phyloP scores from a whole-genome alignment of 2,888 invertebrate species.

The Cylloceria caligata region DNA sequence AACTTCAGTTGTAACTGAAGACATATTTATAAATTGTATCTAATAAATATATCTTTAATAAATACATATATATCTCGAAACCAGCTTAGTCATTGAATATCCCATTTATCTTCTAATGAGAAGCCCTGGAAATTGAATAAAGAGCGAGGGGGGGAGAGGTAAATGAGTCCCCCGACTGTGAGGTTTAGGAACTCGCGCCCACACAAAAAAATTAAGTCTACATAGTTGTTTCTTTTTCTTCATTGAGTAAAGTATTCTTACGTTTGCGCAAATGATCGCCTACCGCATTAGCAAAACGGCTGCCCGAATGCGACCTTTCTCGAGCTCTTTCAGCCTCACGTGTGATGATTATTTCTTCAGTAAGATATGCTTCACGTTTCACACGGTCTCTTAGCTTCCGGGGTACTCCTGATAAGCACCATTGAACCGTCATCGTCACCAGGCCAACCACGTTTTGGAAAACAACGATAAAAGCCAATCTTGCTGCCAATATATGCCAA shows the following conservation, averaged over 20 bases:
- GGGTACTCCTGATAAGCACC: constrained; percentile 92
- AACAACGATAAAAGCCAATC: constrained; percentile 94
- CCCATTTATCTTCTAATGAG: not conserved
- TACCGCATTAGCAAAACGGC: constrained; percentile 64
- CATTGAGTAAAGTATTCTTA: constrained; percentile 35
- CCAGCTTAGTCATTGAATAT: not conserved
- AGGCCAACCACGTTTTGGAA: constrained; percentile 91
- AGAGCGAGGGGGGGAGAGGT: no score
- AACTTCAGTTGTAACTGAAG: not conserved
- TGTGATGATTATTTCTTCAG: constrained; percentile 91
- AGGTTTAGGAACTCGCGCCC: not conserved
- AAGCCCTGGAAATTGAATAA: no score
- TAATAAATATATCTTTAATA: not conserved
- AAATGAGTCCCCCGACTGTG: not conserved
- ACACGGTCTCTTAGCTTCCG: constrained; percentile 89
- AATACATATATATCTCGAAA: not conserved
- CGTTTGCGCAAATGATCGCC: constrained; percentile 70
- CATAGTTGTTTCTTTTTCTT: constrained; percentile 44
- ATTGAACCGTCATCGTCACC: constrained; percentile 90
- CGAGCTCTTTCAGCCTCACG: constrained; percentile 87
- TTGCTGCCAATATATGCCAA: constrained; percentile 96
- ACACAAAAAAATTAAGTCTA: not conserved
- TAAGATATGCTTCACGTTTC: constrained; percentile 89
- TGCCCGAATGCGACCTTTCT: constrained; percentile 67
- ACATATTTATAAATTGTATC: not conserved